Evolutionary conservation across 2,888 invertebrate species (phyloP).

Genomic region (Monopis laevigella): DNA sequence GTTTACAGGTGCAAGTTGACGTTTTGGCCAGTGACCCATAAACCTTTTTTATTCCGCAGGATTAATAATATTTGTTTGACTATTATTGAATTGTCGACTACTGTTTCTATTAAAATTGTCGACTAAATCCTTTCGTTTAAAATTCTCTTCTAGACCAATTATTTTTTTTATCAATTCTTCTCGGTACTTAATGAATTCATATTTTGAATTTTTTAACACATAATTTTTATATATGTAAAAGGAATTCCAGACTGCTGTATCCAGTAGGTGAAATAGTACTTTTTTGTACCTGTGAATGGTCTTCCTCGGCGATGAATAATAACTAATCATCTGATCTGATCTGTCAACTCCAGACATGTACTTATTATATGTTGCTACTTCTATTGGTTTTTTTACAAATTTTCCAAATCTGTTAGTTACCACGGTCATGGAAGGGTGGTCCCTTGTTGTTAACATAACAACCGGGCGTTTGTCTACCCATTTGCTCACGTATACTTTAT

Average conservation of each 20-base stretch:
- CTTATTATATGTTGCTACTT: constrained; percentile 20
- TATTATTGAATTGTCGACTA: no score
- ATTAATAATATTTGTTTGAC: no score
- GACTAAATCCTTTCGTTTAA: no score
- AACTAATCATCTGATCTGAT: constrained; percentile 25
- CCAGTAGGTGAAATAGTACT: constrained; percentile 27
- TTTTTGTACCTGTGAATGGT: constrained; percentile 29
- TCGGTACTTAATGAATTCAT: constrained; percentile 1
- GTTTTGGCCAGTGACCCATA: no score
- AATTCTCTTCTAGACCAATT: no score
- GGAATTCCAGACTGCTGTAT: constrained; percentile 26
- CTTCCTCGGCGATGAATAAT: constrained; percentile 24
- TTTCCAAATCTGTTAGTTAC: not conserved
- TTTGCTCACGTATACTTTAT: constrained; percentile 24
- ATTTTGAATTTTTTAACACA: not conserved
- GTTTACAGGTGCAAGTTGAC: no score
- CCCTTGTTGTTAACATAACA: constrained; percentile 24
- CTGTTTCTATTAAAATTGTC: no score
- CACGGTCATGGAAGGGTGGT: not conserved
- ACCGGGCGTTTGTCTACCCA: constrained; percentile 27
- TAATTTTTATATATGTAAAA: constrained; percentile 17
- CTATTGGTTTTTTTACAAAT: constrained; percentile 11
- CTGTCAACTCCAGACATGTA: constrained; percentile 25
- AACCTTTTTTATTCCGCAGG: no score
- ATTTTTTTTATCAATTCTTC: not conserved